phyloP scores from a whole-genome alignment of 2,888 invertebrate species.

The Troglohyphantes excavatus region DNA sequence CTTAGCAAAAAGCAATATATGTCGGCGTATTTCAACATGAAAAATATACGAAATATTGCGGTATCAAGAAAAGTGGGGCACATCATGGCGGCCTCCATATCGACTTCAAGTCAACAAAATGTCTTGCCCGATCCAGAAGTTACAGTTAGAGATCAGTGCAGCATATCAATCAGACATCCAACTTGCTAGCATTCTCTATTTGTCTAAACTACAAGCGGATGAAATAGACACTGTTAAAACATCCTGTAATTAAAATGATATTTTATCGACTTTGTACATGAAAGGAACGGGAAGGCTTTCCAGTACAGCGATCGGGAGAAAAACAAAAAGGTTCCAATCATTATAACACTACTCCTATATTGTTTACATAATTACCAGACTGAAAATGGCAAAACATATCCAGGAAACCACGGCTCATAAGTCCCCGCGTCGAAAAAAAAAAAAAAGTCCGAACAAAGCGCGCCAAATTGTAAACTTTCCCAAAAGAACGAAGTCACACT shows the following conservation, averaged over 20 bases:
- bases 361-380: slow-evolving; percentile 42
- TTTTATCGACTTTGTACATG: neutral
- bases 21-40: no score
- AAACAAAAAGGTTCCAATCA: slow-evolving; percentile 11
- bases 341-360: slow-evolving; percentile 15
- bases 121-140: no score
- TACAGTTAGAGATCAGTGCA: no score
- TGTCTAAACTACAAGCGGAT: no score
- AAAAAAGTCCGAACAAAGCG: neutral
- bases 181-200: no score
- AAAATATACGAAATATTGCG: no score
- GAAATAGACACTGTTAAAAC: neutral
- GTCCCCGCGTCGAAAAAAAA: neutral
- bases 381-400: slow-evolving; percentile 6
- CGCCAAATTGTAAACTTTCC: neutral
- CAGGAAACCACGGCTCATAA: slow-evolving; percentile 47
- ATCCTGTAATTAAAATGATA: neutral
- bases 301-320: neutral
- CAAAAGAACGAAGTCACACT: slow-evolving; percentile 21
- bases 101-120: no score
- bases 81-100: no score
- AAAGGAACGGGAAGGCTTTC: neutral
- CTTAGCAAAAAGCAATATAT: no score
- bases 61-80: no score
- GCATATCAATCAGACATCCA: no score